Evolutionary conservation across 2,113 vertebrate genomes (phyloP), one percentile per base, ranked within the genome.

Genomic region (Corythornis madagascariensis): DNA sequence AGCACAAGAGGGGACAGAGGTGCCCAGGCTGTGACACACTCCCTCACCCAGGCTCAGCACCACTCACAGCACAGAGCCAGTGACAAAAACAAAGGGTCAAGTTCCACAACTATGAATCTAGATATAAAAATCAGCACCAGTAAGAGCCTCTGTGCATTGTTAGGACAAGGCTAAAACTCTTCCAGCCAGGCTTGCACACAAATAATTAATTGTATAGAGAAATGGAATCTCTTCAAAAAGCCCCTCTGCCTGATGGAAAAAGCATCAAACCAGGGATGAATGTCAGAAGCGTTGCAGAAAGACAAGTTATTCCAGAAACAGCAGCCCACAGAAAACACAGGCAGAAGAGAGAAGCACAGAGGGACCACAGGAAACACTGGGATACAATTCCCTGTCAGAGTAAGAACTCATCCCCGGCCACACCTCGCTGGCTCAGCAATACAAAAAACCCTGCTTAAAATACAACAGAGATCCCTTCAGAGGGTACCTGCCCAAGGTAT

Each of bases 1-100:
- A 61, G 18, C 11, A 24, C 19, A 29, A 47, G n/a, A 43, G 25
- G 24, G 0, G 1, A 8, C 38, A 1, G 2, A 82, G 22, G 26
- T 85, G 61, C 70, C 66, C 40, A 18, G 80, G 40, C 81, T 83
- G 73, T 47, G 50, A 25, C 10, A 21, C 2, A 1, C 50, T 77
- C 60, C 60, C 60, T 78, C 15, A 16, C 16, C 61, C 17, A 31
- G 55, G 38, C 87, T 76, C 69, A 17, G 45, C 59, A 60, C 21
- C 8, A 33, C 43, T 55, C 8, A 7, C 18, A 4, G 29, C 74
- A 9, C 6, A 18, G 81, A 14, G 18, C 31, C 15, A 52, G 38
- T 21, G 18, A 70, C 57, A 28, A 52, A 57, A 92, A 66, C 3
- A 26, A 61, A 69, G 11, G 40, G 52, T 38, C 25, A 66, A 7